These are phyloP conservation scores for Ips typographus DNA, from an alignment of 1,140 invertebrate genomes.

Conservation along the genomic window DNA sequence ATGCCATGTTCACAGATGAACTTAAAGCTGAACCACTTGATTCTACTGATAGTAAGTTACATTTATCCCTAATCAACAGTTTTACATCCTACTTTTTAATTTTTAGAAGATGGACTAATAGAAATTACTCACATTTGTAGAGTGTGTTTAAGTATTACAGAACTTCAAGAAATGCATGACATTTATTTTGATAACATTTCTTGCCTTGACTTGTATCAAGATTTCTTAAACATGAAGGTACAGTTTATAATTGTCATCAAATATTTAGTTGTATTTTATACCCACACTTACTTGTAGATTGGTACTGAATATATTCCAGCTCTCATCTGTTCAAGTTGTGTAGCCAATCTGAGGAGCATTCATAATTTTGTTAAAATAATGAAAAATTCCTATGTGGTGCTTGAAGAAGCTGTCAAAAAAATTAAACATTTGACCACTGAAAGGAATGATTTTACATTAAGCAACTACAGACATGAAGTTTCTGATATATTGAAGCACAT, in stretches of 20 bases:
- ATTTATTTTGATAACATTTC: not conserved
- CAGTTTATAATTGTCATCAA: too few species aligned
- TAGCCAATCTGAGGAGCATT: not conserved
- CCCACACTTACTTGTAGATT: not conserved
- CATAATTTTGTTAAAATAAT: constrained; percentile 7
- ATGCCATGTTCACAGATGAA: too few species aligned
- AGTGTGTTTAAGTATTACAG: constrained; percentile 4
- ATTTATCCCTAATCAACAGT: too few species aligned
- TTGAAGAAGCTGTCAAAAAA: not conserved
- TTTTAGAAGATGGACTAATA: too few species aligned
- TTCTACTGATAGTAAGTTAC: too few species aligned
- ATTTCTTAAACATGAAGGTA: constrained; percentile 18
- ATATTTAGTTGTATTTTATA: not conserved
- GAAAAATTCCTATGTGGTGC: not conserved
- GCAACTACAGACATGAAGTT: constrained; percentile 2
- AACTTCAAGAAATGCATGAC: constrained; percentile 13
- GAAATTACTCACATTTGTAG: constrained; percentile 6
- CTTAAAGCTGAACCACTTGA: too few species aligned
- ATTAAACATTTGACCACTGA: not conserved
- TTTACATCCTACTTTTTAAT: too few species aligned
- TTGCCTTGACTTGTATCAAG: constrained; percentile 6
- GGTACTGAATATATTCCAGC: constrained; percentile 1
- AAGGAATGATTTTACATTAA: not conserved
- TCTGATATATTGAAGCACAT: not conserved
- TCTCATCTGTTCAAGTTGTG: constrained; percentile 5